These are phyloP conservation scores for Eumeta japonica DNA, from an alignment of 1,140 invertebrate species.

Conservation along the genomic window DNA sequence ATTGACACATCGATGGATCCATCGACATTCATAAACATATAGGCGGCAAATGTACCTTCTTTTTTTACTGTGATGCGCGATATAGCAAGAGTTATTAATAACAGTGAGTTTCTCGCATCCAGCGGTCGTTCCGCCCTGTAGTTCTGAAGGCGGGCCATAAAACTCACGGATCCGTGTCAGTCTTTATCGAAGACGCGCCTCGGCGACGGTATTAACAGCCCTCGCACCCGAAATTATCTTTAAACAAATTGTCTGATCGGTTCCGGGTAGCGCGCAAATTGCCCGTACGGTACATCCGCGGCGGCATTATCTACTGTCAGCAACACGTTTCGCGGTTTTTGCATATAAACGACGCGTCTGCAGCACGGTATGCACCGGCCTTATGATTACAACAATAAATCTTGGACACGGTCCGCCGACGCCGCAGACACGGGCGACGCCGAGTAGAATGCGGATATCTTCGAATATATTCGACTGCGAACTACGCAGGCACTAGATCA, in stretches of 20 bases:
- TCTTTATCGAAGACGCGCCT: constrained; percentile 10
- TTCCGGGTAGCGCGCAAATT: constrained; percentile 11
- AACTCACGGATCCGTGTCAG: no score
- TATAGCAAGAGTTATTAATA: no score
- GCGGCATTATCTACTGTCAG: constrained; percentile 6
- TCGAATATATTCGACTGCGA: no score
- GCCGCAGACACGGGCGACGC: constrained; percentile 6
- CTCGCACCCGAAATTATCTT: constrained; percentile 15
- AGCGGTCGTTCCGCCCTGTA: no score
- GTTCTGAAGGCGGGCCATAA: no score
- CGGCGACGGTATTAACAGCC: no score
- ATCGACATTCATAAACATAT: no score
- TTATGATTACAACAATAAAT: constrained; percentile 10
- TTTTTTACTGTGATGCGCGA: no score
- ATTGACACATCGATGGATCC: no score
- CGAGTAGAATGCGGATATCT: constrained; percentile 6
- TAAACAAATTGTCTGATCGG: constrained; percentile 13
- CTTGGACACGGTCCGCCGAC: constrained; percentile 6
- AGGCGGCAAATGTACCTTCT: no score
- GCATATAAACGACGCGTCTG: constrained; percentile 11
- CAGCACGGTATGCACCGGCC: constrained; percentile 5
- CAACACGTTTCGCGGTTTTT: constrained; percentile 11
- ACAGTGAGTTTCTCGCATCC: no score
- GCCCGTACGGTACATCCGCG: not conserved
- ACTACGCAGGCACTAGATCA: no score